A percentile compares a stretch with the other conserved stretches of the same genome.
Evolutionary conservation across 2,888 invertebrate genomes (phyloP).

Genomic region (Lissonota sp.): DNA sequence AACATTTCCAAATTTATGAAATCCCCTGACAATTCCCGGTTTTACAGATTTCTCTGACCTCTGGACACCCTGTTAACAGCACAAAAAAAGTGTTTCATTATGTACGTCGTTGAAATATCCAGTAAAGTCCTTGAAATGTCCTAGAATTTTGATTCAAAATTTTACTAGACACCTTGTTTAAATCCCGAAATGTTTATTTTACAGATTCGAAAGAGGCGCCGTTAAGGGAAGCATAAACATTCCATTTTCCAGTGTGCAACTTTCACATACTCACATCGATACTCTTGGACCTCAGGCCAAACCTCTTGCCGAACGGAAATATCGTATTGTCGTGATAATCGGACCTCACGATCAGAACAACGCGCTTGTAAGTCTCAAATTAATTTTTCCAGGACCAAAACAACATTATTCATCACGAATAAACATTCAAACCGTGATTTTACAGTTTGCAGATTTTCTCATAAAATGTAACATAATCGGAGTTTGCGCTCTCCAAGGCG

Average conservation of each 20-base stretch:
- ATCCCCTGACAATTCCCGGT: too few relatives aligned
- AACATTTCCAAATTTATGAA: too few relatives aligned
- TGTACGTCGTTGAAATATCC: too few relatives aligned
- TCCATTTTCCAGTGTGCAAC: conserved; percentile 92
- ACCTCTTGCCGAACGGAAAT: conserved; percentile 86
- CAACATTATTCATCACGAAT: conserved; percentile 44
- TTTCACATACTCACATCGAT: conserved; percentile 89
- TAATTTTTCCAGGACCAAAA: conserved; percentile 24
- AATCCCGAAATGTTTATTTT: conserved; percentile 48
- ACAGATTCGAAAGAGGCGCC: conserved; percentile 91
- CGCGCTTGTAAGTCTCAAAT: conserved; percentile 86
- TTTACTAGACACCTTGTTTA: too few relatives aligned
- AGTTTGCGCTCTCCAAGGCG: conserved; percentile 95
- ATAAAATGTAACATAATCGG: conserved; percentile 91
- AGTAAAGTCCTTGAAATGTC: too few relatives aligned
- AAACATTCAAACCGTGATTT: conserved; percentile 70
- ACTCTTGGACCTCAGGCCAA: conserved; percentile 88
- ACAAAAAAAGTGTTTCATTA: too few relatives aligned
- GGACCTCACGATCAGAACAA: conserved; percentile 92
- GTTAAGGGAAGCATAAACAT: conserved; percentile 94
- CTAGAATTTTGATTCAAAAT: too few relatives aligned
- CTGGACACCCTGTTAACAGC: too few relatives aligned
- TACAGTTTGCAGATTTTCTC: conserved; percentile 94
- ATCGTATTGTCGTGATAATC: conserved; percentile 90
- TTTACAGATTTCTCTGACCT: too few relatives aligned